A percentile compares a stretch with the other conserved stretches of the same genome.
Conservation (phyloP, 2,113 vertebrate species). For the Tychaedon coryphoeus region DNA sequence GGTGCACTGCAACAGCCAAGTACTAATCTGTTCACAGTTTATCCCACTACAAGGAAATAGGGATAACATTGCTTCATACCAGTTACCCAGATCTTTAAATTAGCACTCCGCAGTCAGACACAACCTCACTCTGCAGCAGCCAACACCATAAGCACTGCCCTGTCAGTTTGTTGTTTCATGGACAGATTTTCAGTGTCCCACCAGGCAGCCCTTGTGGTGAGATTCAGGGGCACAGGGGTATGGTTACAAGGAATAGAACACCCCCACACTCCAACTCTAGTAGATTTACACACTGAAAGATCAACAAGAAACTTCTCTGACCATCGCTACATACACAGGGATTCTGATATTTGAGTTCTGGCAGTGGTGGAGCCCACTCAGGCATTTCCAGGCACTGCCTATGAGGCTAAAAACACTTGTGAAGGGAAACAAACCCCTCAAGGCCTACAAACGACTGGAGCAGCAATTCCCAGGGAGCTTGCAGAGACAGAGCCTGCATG, state of each 20-base stretch:
- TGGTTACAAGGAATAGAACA: background rate
- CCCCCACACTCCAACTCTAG: background rate
- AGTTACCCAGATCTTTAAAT: background rate
- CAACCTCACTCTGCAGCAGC: background rate
- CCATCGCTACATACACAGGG: accelerated
- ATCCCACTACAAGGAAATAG: background rate
- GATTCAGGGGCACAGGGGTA: background rate
- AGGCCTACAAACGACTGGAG: background rate
- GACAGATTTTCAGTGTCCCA: background rate
- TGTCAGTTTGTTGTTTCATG: background rate
- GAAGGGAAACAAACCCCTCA: background rate
- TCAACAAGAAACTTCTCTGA: background rate
- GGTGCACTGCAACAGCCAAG: background rate
- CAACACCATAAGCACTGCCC: background rate
- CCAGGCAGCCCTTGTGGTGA: accelerated
- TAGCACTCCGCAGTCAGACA: background rate
- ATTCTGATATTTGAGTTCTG: background rate
- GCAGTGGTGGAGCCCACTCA: background rate
- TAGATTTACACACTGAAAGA: background rate
- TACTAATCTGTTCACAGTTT: background rate
- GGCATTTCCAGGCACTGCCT: background rate
- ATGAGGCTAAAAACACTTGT: background rate
- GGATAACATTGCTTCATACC: background rate
- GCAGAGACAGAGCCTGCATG: background rate
- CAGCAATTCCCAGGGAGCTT: background rate